A percentile compares a stretch with the other conserved stretches of the same genome.
Evolutionary conservation across 2,797 vertebrate genomes (phyloP).

Genomic region (Percopsis omiscomaycus): DNA sequence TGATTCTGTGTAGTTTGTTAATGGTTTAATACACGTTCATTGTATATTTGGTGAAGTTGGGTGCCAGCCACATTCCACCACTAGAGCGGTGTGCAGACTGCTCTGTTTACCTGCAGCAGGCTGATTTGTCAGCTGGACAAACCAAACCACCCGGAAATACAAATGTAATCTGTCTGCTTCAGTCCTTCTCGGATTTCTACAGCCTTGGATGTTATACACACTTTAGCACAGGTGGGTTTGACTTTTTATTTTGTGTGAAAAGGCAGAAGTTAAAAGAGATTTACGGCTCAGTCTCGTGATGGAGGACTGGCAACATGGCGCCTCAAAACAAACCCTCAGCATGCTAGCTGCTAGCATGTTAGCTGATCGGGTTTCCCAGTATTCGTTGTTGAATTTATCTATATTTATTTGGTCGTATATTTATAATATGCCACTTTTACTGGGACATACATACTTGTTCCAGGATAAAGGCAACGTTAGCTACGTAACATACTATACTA

Average conservation of each 20-base stretch:
- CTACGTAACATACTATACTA: too few species aligned
- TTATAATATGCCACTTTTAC: too few species aligned
- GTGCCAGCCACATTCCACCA: conserved; percentile 45
- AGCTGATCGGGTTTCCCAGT: not conserved
- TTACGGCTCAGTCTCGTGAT: conserved; percentile 48
- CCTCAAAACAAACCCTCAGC: conserved; percentile 61
- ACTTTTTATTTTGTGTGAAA: conserved; percentile 20
- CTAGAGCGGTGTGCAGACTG: conserved; percentile 55
- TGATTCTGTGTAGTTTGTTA: not conserved
- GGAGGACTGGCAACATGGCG: conserved; percentile 73
- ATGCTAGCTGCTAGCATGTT: not conserved
- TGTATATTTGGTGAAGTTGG: conserved; percentile 6
- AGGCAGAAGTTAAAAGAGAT: not conserved
- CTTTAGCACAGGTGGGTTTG: conserved; percentile 66
- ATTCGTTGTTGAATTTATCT: too few species aligned
- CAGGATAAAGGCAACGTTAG: too few species aligned
- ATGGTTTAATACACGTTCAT: not conserved
- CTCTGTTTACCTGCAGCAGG: conserved; percentile 69
- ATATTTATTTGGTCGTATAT: too few species aligned
- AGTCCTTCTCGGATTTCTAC: conserved; percentile 56
- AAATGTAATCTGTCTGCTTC: conserved; percentile 66
- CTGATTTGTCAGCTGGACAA: conserved; percentile 60
- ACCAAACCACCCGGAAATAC: conserved; percentile 56
- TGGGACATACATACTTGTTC: too few species aligned
- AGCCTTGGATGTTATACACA: conserved; percentile 54